Base-by-base conservation (phyloP, 2,888 invertebrate species). In the Sceliomorpha sp. region DNA sequence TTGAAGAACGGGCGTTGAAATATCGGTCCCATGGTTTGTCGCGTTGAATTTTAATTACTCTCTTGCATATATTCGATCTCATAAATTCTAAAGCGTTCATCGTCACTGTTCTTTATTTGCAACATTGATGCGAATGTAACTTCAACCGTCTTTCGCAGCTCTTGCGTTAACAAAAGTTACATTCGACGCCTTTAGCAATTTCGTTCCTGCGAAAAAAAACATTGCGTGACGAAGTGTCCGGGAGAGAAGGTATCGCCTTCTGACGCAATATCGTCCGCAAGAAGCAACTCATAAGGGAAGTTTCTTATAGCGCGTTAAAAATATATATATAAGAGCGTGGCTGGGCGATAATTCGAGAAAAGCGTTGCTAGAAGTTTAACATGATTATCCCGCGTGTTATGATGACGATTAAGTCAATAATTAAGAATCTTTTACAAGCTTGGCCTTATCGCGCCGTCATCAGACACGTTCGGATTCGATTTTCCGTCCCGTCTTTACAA, bases 191-290 rank as follows among this genome's bases (percentile, higher is more conserved):
- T n/a, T n/a, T n/a, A n/a, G n/a, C n/a, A n/a, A n/a, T 15, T 45
- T 39, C n/a, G 44, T 24, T 4, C 31, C 27, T n/a, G 31, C 39
- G 36, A 66, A 66, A 14, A 32, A 50, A 64, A 64, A 44, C 48
- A 64, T 48, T 26, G 36, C 44, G 9, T 64, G 50, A 56, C 63
- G 59, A 60, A 60, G 42, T 9, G 8, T 20, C 42, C 67, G 59
- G 53, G 44, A 55, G 59, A 67, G 47, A 67, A 47, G 48, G 59
- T 67, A 67, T 59, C 48, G 53, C 53, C 51, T 53, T 24, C 12
- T 10, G 44, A 53, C n/a, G n/a, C n/a, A 55, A 55, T 32, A 39
- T 12, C 32, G 12, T 44, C 12, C 15, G 12, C 36, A 66, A 66
- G 59, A 66, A 66, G 15, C 9, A 9, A 29, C 3, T 3, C 53